These are phyloP conservation scores for Macrotis lagotis DNA, from an alignment of 2,113 vertebrate species.

Conservation along the genomic window DNA sequence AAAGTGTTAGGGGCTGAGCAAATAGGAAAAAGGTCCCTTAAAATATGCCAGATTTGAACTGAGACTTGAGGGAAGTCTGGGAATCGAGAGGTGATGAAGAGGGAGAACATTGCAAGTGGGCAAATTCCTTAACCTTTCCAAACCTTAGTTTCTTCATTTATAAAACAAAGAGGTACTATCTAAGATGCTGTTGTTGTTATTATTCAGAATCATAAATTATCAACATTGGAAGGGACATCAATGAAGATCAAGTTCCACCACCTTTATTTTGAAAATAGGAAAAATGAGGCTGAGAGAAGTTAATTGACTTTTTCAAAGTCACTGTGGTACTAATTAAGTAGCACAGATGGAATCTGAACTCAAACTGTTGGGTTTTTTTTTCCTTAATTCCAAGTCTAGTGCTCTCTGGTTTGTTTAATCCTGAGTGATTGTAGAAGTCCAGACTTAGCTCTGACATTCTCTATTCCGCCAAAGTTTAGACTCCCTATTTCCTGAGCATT, in stretches of 20 bases:
- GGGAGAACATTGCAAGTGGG: background rate
- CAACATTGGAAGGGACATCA: background rate
- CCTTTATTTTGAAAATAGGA: background rate
- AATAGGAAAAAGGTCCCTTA: background rate
- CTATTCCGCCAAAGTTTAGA: background rate
- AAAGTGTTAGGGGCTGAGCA: background rate
- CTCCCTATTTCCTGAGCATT: background rate
- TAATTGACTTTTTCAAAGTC: accelerated
- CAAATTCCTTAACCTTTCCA: background rate
- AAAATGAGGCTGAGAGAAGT: accelerated
- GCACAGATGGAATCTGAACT: background rate
- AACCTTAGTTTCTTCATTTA: background rate
- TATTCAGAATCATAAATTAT: background rate
- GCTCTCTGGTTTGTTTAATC: background rate
- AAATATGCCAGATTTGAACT: background rate
- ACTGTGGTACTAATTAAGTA: too few species aligned
- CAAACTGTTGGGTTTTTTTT: too few species aligned
- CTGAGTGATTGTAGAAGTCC: background rate
- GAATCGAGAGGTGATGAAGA: background rate
- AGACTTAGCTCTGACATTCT: background rate
- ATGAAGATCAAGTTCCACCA: background rate
- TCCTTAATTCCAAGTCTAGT: background rate
- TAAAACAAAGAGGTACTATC: background rate
- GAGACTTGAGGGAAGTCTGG: background rate
- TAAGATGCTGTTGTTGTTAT: background rate